Percentiles rank a stretch among this genome's conserved stretches.
These are phyloP conservation scores for Andrena cerasifolii DNA, from an alignment of 1,140 invertebrate species.

Conservation along the genomic window DNA sequence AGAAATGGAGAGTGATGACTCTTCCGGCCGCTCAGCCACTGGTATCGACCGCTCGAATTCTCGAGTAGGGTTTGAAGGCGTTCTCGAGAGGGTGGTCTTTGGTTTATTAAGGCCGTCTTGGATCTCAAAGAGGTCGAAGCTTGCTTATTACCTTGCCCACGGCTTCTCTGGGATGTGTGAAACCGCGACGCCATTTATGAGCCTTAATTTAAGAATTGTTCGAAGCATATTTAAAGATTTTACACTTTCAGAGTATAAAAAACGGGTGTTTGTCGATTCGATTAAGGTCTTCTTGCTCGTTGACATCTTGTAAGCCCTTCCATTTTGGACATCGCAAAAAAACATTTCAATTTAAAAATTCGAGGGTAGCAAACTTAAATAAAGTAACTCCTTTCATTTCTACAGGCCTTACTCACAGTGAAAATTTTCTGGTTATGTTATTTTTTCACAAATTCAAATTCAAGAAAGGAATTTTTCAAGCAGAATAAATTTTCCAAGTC, in stretches of 20 bases:
- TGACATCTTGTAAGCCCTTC: too few species aligned
- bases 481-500: too few species aligned
- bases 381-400: too few species aligned
- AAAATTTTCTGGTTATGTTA: too few species aligned
- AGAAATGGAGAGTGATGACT: constrained; percentile 2
- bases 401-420: too few species aligned
- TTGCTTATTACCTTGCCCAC: constrained; percentile 52
- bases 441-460: too few species aligned
- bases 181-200: constrained; percentile 16
- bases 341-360: too few species aligned
- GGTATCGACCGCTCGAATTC: constrained; percentile 37
- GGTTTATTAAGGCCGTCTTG: constrained; percentile 55
- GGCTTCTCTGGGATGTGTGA: constrained; percentile 29
- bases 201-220: constrained; percentile 60
- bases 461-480: too few species aligned
- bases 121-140: constrained; percentile 35
- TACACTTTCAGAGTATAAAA: neutral
- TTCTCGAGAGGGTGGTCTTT: constrained; percentile 37
- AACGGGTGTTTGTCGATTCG: neutral
- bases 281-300: neutral
- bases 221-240: constrained; percentile 40
- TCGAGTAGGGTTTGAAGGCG: constrained; percentile 32
- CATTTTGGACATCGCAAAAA: too few species aligned
- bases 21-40: neutral
- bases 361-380: too few species aligned